Percentiles rank a stretch among this genome's conserved stretches.
Conservation (phyloP, 1,140 invertebrate species). For the Ceratosolen fusciceps region DNA sequence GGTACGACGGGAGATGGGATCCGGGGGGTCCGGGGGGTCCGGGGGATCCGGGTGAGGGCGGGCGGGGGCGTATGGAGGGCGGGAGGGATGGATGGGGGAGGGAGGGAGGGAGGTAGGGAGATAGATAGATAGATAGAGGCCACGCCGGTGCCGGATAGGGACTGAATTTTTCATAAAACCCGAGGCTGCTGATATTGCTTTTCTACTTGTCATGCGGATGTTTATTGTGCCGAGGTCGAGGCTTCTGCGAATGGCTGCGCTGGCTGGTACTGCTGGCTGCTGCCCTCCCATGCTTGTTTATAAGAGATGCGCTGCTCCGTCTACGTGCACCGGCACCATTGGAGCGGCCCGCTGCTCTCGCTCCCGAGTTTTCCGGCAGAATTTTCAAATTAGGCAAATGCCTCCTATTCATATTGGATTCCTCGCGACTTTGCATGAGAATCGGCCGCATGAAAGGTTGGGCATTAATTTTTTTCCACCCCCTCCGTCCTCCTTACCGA, state of each 20-base stretch:
- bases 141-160: neutral
- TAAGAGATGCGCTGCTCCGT: too few species aligned
- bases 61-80: too few species aligned
- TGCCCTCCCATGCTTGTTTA: slow-evolving; percentile 28
- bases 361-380: slow-evolving; percentile 1
- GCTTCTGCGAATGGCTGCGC: neutral
- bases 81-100: neutral
- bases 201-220: slow-evolving; percentile 44
- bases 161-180: slow-evolving; percentile 46
- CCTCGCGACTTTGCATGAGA: slow-evolving; percentile 6
- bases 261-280: too few species aligned
- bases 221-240: slow-evolving; percentile 40
- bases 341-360: neutral
- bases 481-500: neutral
- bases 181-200: slow-evolving; percentile 37
- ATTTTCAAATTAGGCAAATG: slow-evolving; percentile 40
- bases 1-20: neutral
- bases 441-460: slow-evolving; percentile 15
- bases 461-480: neutral
- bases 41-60: too few species aligned
- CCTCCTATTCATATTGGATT: slow-evolving; percentile 18
- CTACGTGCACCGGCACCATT: neutral
- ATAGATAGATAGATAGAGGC: too few species aligned
- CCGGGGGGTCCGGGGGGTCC: too few species aligned
- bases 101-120: neutral